Percentiles rank a stretch among this genome's conserved stretches.
phyloP scores from a whole-genome alignment of 1,140 invertebrate genomes.

The Lysiphlebus fabarum region DNA sequence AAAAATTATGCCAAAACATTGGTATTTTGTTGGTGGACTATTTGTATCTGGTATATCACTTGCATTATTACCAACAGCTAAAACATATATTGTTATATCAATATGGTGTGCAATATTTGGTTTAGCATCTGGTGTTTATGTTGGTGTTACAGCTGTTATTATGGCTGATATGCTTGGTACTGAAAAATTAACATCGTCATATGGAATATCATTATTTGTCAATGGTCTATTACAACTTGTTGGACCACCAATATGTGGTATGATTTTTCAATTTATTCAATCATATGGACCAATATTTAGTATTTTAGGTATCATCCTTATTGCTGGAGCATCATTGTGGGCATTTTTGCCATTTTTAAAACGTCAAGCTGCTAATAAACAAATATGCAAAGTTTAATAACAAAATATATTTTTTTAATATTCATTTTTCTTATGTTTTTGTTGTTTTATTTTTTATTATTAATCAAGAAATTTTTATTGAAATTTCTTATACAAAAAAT shows the following conservation, averaged over 20 bases:
- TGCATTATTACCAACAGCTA: constrained; percentile 64
- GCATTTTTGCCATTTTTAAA: constrained; percentile 68
- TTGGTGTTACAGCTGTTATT: constrained; percentile 78
- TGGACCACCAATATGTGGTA: constrained; percentile 75
- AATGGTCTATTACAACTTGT: constrained; percentile 77
- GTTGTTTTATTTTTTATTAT: no score
- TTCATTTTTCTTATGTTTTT: no score
- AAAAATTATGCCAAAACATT: constrained; percentile 69
- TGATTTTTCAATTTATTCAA: constrained; percentile 62
- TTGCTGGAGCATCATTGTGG: constrained; percentile 73
- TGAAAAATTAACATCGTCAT: constrained; percentile 78
- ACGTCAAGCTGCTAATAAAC: constrained; percentile 33
- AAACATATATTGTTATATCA: constrained; percentile 57
- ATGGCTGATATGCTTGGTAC: constrained; percentile 82
- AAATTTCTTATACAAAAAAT: no score
- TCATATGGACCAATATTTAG: constrained; percentile 70
- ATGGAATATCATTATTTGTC: constrained; percentile 79
- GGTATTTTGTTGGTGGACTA: constrained; percentile 73
- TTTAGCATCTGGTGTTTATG: constrained; percentile 78
- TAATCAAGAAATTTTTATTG: no score
- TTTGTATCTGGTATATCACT: constrained; percentile 73
- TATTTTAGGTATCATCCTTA: constrained; percentile 68
- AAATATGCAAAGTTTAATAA: constrained; percentile 35
- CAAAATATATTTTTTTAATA: constrained; percentile 21
- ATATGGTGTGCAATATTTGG: constrained; percentile 74